Base-by-base conservation (phyloP, 2,797 vertebrate species). In the Pangasius macronema region DNA sequence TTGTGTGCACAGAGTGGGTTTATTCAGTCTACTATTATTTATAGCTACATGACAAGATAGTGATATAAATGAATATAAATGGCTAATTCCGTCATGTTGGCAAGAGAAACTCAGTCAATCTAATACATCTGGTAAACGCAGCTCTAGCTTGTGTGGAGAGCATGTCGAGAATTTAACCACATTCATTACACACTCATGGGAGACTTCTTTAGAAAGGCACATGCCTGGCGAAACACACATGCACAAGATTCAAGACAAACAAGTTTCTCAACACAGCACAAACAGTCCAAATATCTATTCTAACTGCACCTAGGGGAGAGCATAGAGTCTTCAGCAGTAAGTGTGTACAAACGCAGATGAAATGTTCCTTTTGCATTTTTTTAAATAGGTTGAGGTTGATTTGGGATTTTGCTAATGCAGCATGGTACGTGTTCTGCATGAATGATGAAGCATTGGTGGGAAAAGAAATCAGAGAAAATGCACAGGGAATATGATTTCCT, bases 111-210 rank as follows among this genome's bases (percentile, higher is more conserved):
- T 59, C 39, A 63, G 81, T 85, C 55, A 33, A 46, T 89, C 87
- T 86, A 75, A 59, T 68, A 84, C 79, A 86, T 82, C 86, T 88
- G 87, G 67, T 51, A 51, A 82, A 68, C 39, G 83, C 57, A 84
- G 61, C 53, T 84, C 80, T 86, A 51, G 33, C 85, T 77, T 72
- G 81, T 72, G 20, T 67, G 55, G 55, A 80, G 67, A 70, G 73
- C 73, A 85, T 82, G 39, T 65, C 73, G 20, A 83, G 36, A 89
- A 85, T 85, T 70, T 61, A 61, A 87, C 83, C 65, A 63, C 53
- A 88, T 88, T 85, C 82, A 85, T 88, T 87, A 89, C 67, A 59
- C 70, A 30, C 79, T 86, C 84, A 83, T 55, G 84, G 84, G 80
- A 83, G 75, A 42, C 51, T 76, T 82, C 30, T 87, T 79, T 36